These are phyloP conservation scores for Trachelus troglodyta DNA, from an alignment of 2,888 invertebrate genomes.

Conservation along the genomic window DNA sequence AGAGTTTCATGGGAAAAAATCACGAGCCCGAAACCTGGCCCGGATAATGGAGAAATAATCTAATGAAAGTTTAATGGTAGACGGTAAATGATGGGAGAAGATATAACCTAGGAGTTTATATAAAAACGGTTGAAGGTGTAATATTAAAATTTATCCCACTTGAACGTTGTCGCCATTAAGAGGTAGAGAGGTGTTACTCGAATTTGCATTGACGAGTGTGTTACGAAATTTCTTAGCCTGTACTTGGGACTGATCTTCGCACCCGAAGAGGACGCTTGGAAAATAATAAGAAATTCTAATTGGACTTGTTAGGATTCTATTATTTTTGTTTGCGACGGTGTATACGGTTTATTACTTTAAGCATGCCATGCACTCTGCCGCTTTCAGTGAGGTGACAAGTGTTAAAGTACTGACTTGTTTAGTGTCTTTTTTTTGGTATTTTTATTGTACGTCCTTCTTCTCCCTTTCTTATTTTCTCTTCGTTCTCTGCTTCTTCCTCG, in stretches of 20 bases:
- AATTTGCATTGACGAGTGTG: not conserved
- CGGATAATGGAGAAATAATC: not conserved
- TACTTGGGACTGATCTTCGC: not conserved
- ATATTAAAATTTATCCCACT: not conserved
- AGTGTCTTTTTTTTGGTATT: not conserved
- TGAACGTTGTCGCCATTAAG: not conserved
- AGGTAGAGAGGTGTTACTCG: not conserved
- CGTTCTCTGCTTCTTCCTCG: not conserved
- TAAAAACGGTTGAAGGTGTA: not conserved
- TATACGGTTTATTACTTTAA: not conserved
- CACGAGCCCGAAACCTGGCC: not conserved
- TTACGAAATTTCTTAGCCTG: not conserved
- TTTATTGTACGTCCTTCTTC: not conserved
- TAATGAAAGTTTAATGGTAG: not conserved
- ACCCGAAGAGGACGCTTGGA: not conserved
- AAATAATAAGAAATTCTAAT: constrained; percentile 7
- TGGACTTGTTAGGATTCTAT: constrained; percentile 1
- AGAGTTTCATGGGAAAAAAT: not conserved
- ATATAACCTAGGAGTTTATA: not conserved
- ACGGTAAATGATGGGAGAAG: not conserved
- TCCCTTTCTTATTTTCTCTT: not conserved
- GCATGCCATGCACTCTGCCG: not conserved
- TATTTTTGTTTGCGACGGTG: constrained; percentile 7
- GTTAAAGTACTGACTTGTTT: not conserved
- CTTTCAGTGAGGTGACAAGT: not conserved